phyloP scores from a whole-genome alignment of 1,140 invertebrate genomes.

The Palaemon carinicauda region DNA sequence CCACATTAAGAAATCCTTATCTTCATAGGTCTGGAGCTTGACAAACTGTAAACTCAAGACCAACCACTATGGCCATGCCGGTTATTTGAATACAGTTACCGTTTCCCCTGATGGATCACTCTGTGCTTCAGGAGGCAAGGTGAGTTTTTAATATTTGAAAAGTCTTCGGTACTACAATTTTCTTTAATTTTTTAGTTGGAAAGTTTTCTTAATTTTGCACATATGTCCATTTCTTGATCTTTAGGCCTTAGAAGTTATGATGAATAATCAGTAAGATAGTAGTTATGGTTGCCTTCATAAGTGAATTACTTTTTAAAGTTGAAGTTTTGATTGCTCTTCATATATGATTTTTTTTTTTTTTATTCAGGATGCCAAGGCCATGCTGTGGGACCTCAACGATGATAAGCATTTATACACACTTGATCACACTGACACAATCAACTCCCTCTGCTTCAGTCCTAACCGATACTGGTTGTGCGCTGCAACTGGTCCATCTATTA shows the following conservation, averaged over 20 bases:
- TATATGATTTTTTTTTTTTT: constrained; percentile 43
- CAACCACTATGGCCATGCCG: constrained; percentile 96
- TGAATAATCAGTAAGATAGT: too few relatives aligned
- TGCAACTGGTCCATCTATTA: constrained; percentile 98
- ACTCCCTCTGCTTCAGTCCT: constrained; percentile 97
- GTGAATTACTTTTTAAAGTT: too few relatives aligned
- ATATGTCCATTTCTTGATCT: too few relatives aligned
- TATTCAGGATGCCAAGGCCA: constrained; percentile 92
- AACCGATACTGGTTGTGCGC: constrained; percentile 99
- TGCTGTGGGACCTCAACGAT: constrained; percentile 99
- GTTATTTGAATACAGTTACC: constrained; percentile 98
- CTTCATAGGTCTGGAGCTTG: constrained; percentile 99
- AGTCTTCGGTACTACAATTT: too few relatives aligned
- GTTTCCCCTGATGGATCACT: constrained; percentile 99
- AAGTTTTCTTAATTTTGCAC: too few relatives aligned
- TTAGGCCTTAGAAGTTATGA: too few relatives aligned
- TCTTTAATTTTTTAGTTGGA: too few relatives aligned
- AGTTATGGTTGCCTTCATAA: too few relatives aligned
- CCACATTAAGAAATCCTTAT: too few relatives aligned
- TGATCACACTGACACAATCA: constrained; percentile 98
- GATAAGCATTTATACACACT: constrained; percentile 99
- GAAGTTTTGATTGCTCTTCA: too few relatives aligned
- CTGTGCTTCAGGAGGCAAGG: constrained; percentile 98
- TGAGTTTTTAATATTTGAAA: constrained; percentile 61
- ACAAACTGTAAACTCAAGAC: constrained; percentile 99